phyloP scores from a whole-genome alignment of 1,140 invertebrate species.

The Capitella teleta region DNA sequence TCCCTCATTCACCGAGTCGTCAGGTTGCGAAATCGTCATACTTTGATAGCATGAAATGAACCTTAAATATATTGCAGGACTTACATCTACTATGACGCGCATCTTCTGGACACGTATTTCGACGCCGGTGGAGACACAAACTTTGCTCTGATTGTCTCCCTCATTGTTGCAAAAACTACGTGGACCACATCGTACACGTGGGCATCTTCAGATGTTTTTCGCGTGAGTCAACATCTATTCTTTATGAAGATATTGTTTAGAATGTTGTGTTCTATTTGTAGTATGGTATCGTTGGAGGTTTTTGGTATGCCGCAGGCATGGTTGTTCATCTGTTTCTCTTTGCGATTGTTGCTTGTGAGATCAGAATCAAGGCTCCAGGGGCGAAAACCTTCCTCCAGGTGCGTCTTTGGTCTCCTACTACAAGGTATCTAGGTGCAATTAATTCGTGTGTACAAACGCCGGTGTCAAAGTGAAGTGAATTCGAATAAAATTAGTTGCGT shows the following conservation, averaged over 20 bases:
- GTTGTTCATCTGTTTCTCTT: conserved; percentile 6
- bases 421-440: too few species aligned
- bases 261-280: neutral
- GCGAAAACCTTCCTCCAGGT: conserved; percentile 13
- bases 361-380: conserved; percentile 10
- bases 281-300: conserved; percentile 7
- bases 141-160: conserved; percentile 3
- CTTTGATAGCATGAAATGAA: neutral
- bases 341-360: conserved; percentile 6
- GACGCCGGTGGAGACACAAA: conserved; percentile 12
- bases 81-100: conserved; percentile 7
- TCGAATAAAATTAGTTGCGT: neutral
- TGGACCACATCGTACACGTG: conserved; percentile 4
- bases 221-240: neutral
- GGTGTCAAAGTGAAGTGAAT: neutral
- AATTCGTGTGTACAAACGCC: too few species aligned
- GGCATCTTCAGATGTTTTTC: neutral
- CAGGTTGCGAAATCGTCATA: conserved; percentile 6
- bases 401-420: too few species aligned
- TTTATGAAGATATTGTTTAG: neutral
- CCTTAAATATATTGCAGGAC: conserved; percentile 5
- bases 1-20: conserved; percentile 4
- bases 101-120: conserved; percentile 11
- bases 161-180: conserved; percentile 4
- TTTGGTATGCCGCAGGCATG: conserved; percentile 5